Conservation (phyloP, 2,113 vertebrate genomes). For the Microcebus griseorufus region DNA sequence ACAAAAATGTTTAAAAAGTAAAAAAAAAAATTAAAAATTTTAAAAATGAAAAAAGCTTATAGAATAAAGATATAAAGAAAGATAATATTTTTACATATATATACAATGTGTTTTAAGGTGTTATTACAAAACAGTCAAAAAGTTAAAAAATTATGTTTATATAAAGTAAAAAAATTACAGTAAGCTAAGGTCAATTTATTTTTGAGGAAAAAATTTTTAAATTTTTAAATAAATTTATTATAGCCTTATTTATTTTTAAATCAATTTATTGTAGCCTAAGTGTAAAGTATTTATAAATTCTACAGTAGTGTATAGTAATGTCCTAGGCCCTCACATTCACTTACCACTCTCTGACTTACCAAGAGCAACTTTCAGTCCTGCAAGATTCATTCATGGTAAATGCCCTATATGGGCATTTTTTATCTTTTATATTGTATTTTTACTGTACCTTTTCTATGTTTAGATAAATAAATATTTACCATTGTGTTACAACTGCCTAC, state of each 20-base stretch:
- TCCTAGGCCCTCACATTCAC: background rate
- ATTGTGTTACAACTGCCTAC: background rate
- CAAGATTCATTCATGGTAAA: background rate
- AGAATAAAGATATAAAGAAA: background rate
- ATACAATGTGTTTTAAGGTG: background rate
- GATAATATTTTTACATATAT: background rate
- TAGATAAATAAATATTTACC: background rate
- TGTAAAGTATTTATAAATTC: background rate
- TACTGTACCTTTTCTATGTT: background rate
- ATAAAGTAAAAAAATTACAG: background rate
- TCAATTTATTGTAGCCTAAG: background rate
- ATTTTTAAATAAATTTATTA: background rate
- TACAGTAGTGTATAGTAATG: no score
- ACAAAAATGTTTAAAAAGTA: background rate
- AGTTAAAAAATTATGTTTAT: background rate
- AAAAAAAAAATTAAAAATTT: background rate
- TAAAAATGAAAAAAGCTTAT: background rate
- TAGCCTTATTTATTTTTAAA: background rate
- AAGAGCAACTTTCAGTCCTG: background rate
- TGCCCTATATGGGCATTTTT: background rate
- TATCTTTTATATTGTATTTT: background rate
- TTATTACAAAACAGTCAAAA: background rate
- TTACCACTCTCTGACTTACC: background rate
- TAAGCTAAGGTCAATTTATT: background rate
- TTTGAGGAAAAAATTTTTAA: no score